Base-by-base conservation (phyloP, 1,140 invertebrate species). In the Zaprionus capensis region DNA sequence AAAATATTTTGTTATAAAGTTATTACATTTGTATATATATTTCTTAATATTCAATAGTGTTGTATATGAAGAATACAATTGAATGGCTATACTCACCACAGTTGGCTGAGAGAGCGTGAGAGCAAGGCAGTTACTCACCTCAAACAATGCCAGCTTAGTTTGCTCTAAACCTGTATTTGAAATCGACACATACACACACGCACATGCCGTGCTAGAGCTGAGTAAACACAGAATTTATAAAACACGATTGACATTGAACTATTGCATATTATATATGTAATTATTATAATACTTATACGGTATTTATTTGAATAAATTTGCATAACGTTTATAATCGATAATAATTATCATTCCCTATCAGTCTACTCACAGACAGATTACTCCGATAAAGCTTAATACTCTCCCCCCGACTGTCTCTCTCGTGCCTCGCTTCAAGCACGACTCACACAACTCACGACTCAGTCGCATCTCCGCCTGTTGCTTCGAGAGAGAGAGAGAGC, bases 401-500 rank as follows among this genome's bases (percentile, higher is more conserved):
- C 41, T 44, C n/a, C 17, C 1, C n/a, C 6, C 2, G 1, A 9
- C n/a, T 44, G 5, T 14, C 15, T 2, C 7, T 9, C 2, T 44
- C 41, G n/a, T n/a, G 2, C 1, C 7, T n/a, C 5, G 15, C 38
- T n/a, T 4, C 14, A 6, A n/a, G 38, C 41, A 46, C 41, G n/a
- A 24, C 4, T 49, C 2, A 5, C 44, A 12, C 9, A 11, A 5
- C n/a, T 46, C 68, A 75, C 69, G 62, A 12, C 5, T 6, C 31
- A 14, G n/a, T 38, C 49, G 31, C 74, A 76, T 36, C 68, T 76
- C 73, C 65, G 64, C 6, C n/a, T 51, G 17, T n/a, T 41, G n/a
- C 20, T 9, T 56, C 51, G 64, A 24, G 61, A 44, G 31, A 53
- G 20, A 7, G 17, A 11, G 17, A 6, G 41, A 17, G 41, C n/a